These are phyloP conservation scores for Brachionus angularis DNA, from an alignment of 1,140 invertebrate species.

Conservation along the genomic window DNA sequence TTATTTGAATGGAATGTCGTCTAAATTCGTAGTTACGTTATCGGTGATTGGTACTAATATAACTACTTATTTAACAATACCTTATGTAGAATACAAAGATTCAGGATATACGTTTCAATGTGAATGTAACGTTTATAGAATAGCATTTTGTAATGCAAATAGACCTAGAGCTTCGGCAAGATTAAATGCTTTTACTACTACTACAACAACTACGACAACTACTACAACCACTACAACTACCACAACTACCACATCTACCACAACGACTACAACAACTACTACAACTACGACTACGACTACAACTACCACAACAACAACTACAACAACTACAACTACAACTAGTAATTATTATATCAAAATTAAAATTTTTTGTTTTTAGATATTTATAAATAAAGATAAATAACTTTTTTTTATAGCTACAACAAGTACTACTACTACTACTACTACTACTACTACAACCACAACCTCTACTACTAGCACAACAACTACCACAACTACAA, in stretches of 20 bases:
- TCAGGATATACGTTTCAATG: conserved; percentile 35
- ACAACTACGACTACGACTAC: conserved; percentile 8
- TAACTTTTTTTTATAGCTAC: too few relatives aligned
- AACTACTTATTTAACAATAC: conserved; percentile 34
- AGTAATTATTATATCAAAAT: too few relatives aligned
- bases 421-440: neutral
- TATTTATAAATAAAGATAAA: too few relatives aligned
- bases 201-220: conserved; percentile 43
- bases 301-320: neutral
- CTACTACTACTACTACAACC: neutral
- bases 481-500: neutral
- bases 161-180: neutral
- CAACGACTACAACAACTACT: neutral
- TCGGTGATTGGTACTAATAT: conserved; percentile 7
- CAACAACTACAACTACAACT: conserved; percentile 2
- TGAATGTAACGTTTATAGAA: conserved; percentile 33
- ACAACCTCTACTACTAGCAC: neutral
- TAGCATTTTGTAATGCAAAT: conserved; percentile 28
- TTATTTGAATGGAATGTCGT: conserved; percentile 26
- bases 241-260: conserved; percentile 4
- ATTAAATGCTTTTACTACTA: conserved; percentile 29
- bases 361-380: too few relatives aligned
- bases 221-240: conserved; percentile 22
- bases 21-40: conserved; percentile 9
- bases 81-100: neutral